phyloP scores from a whole-genome alignment of 2,113 vertebrate genomes.

The Cebidichthys violaceus region DNA sequence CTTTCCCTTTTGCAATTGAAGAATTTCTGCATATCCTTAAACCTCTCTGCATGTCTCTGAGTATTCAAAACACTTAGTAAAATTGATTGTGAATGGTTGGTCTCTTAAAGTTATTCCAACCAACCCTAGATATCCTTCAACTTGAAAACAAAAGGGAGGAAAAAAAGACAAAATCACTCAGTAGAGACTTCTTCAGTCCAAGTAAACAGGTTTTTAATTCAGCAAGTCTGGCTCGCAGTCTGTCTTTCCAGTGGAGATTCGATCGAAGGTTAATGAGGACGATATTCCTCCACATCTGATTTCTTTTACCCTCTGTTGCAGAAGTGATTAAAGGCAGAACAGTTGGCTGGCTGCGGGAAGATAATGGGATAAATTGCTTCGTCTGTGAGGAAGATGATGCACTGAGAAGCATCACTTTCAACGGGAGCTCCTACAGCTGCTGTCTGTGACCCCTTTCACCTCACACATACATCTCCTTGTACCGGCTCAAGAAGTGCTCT shows the following conservation, averaged over 20 bases:
- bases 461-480: not conserved
- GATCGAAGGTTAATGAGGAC: conserved; percentile 60
- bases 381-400: conserved; percentile 49
- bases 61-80: conserved; percentile 14
- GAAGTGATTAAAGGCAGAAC: conserved; percentile 18
- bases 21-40: conserved; percentile 4
- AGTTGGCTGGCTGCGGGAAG: conserved; percentile 36
- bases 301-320: conserved; percentile 16
- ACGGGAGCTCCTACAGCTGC: conserved; percentile 50
- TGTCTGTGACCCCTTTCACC: conserved; percentile 16
- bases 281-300: conserved; percentile 28
- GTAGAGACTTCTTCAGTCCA: conserved; percentile 8
- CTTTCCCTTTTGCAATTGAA: not conserved
- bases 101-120: conserved; percentile 16
- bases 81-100: conserved; percentile 23
- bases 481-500: not conserved
- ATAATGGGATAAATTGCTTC: conserved; percentile 64
- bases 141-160: not conserved
- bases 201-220: conserved; percentile 31
- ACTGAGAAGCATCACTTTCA: conserved; percentile 40
- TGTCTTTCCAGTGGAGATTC: conserved; percentile 39
- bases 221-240: conserved; percentile 3
- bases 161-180: not conserved
- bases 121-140: conserved; percentile 11
- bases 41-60: not conserved